Evolutionary conservation across 2,888 invertebrate genomes (phyloP).

Genomic region (Tuta absoluta): DNA sequence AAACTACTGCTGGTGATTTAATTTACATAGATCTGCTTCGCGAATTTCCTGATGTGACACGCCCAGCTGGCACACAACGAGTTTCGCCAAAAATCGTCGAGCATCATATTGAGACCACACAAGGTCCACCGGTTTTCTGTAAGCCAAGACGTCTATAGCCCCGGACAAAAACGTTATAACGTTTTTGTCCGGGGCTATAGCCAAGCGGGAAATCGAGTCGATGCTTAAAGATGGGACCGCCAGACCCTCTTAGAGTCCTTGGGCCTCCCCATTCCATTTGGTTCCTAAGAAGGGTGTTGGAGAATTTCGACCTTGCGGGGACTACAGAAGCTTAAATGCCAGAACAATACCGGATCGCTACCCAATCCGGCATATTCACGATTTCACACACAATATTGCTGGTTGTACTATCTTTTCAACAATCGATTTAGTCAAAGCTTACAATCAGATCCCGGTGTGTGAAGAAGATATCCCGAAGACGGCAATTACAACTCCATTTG

Average conservation of each 20-base stretch:
- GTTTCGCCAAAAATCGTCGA: too few species aligned
- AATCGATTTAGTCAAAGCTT: constrained; percentile 51
- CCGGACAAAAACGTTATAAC: too few species aligned
- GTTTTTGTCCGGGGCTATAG: too few species aligned
- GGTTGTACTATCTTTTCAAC: constrained; percentile 42
- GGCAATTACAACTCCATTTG: constrained; percentile 39
- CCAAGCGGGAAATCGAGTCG: constrained; percentile 37
- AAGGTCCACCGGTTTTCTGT: background rate
- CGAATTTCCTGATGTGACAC: too few species aligned
- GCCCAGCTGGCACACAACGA: too few species aligned
- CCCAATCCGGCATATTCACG: constrained; percentile 47
- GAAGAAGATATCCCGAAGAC: constrained; percentile 42
- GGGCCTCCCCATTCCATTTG: constrained; percentile 45
- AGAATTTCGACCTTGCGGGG: constrained; percentile 45
- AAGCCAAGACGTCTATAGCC: too few species aligned
- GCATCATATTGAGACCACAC: background rate
- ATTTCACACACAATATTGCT: constrained; percentile 41
- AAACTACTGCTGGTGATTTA: too few species aligned
- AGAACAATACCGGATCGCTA: too few species aligned
- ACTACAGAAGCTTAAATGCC: constrained; percentile 41
- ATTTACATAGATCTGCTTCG: too few species aligned
- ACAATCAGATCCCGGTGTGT: constrained; percentile 52
- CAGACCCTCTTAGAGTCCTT: constrained; percentile 40
- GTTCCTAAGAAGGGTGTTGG: constrained; percentile 39
- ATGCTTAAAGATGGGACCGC: constrained; percentile 38